Evolutionary conservation across 2,113 vertebrate genomes (phyloP), one percentile per base, ranked within the genome.

Genomic region (Istiophorus platypterus): DNA sequence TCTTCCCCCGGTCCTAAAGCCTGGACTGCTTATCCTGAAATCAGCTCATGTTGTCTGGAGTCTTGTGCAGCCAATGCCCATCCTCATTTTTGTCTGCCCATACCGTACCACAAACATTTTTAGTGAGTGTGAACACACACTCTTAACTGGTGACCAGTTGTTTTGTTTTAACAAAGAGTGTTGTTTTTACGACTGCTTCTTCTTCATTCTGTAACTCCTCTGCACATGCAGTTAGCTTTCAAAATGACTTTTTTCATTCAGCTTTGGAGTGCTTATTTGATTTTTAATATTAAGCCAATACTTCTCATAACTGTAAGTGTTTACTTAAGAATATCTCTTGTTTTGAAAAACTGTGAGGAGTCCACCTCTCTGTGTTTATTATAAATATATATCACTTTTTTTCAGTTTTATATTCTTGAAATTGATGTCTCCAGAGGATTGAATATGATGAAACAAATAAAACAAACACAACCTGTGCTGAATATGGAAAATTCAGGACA

Each of bases 401-500:
- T 63, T 41, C 69, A 64, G 58, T 81, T 79, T 87, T 76, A 86
- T 86, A 83, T 78, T 81, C 85, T 51, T 82, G 61, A 86, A 90
- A 91, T 90, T 81, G 86, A 92, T 92, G 86, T 81, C 85, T 86
- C 29, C 27, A 8, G 45, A n/a, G 91, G 85, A 93, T 92, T 82
- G 82, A 77, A 90, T 86, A 59, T 81, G 84, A 90, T 89, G 79
- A 92, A 92, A 91, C 90, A 91, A 92, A 92, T 92, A 94, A 93
- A 91, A 87, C 79, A 93, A 88, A 76, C 84, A 81, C 72, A 91
- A 89, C 87, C 72, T 91, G 84, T 85, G 88, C 86, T 85, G 91
- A 88, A 89, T 92, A 88, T 85, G 81, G 80, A 79, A 79, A 92
- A 91, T 80, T 67, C 82, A 39, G 69, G 71, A 81, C 78, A 87